Evolutionary conservation across 2,113 vertebrate genomes (phyloP).

Genomic region (Macquaria ambigua): DNA sequence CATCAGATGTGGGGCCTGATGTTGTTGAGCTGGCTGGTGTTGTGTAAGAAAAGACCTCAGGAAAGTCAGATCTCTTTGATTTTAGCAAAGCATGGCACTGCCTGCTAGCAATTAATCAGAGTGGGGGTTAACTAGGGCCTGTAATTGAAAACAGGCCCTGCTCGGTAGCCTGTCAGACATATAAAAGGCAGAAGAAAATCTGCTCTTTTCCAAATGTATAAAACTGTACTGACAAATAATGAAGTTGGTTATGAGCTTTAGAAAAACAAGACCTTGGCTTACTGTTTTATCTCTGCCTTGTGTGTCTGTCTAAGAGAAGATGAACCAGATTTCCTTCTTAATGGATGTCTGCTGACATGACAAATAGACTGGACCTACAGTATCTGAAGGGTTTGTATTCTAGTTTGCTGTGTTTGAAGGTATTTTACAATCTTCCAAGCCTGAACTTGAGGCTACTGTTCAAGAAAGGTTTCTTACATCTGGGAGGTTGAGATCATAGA

Average conservation of each 20-base stretch:
- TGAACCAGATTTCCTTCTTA: neutral
- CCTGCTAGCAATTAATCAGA: conserved; percentile 75
- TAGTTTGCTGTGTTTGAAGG: neutral
- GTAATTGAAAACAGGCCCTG: conserved; percentile 76
- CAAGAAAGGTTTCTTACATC: neutral
- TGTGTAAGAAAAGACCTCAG: conserved; percentile 51
- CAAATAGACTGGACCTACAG: neutral
- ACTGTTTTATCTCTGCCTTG: neutral
- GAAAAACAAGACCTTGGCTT: neutral
- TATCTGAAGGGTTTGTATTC: neutral
- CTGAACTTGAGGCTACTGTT: neutral
- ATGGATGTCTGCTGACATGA: neutral
- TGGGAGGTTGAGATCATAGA: neutral
- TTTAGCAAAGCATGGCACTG: conserved; percentile 47
- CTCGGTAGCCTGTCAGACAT: conserved; percentile 41
- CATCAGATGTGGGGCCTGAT: conserved; percentile 71
- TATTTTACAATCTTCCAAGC: neutral
- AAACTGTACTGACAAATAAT: neutral
- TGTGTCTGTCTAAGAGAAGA: neutral
- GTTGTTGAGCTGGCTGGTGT: conserved; percentile 42
- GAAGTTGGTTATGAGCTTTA: neutral
- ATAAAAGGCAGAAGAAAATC: conserved; percentile 2
- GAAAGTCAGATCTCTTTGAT: conserved; percentile 65
- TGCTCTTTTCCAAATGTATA: neutral
- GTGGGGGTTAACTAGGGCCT: conserved; percentile 56